Conservation (phyloP, 1,140 invertebrate genomes). For the Caerostris extrusa region DNA sequence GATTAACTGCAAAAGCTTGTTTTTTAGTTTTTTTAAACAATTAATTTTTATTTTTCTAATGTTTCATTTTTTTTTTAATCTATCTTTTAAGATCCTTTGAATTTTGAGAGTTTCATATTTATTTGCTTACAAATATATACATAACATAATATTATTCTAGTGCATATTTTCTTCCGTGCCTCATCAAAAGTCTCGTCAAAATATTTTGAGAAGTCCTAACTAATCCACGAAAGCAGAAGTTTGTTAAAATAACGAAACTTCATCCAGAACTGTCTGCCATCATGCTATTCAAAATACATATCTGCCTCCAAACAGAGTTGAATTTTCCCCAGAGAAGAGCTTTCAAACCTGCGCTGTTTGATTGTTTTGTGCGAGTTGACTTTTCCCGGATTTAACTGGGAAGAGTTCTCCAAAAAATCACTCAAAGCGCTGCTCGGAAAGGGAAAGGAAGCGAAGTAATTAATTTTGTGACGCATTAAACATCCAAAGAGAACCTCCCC, state of each 20-base stretch:
- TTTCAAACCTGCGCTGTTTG: neutral
- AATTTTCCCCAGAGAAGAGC: neutral
- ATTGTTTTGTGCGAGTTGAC: slow-evolving; percentile 12
- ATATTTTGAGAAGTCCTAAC: neutral
- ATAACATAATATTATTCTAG: too few relatives aligned
- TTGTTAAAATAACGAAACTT: slow-evolving; percentile 17
- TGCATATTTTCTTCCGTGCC: neutral
- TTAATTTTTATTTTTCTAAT: too few relatives aligned
- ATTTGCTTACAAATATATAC: too few relatives aligned
- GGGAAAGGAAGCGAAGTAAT: neutral
- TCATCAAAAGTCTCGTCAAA: neutral
- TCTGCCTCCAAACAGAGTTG: too few relatives aligned
- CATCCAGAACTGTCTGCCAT: neutral
- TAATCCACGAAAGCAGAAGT: neutral
- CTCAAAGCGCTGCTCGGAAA: neutral
- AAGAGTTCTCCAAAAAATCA: neutral
- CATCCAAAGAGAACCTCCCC: neutral
- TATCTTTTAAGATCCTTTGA: too few relatives aligned
- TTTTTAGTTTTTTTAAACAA: too few relatives aligned
- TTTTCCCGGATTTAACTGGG: neutral
- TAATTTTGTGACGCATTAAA: slow-evolving; percentile 24
- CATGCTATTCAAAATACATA: neutral
- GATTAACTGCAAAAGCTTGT: too few relatives aligned
- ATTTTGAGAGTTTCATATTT: too few relatives aligned
- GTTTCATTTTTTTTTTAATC: too few relatives aligned